These are phyloP conservation scores for Aegithalos caudatus DNA, from an alignment of 2,113 vertebrate species.

Conservation along the genomic window DNA sequence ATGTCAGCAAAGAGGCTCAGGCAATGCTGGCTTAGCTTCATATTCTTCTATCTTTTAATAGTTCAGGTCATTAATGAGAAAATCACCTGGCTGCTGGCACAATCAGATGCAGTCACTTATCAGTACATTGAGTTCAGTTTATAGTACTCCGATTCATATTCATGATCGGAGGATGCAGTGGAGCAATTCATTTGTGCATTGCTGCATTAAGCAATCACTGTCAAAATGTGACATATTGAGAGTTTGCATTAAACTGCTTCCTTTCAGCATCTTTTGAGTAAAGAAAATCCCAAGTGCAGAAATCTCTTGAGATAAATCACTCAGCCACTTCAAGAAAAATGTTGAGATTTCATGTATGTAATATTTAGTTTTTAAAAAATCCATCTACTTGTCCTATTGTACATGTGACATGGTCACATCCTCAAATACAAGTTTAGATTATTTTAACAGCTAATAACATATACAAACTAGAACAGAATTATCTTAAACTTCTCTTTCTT, in stretches of 20 bases:
- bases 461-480: not conserved
- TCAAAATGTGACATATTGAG: slow-evolving; percentile 31
- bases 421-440: not conserved
- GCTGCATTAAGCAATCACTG: slow-evolving; percentile 47
- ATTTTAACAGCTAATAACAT: not conserved
- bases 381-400: not conserved
- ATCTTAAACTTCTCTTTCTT: not conserved
- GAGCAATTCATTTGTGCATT: slow-evolving; percentile 46
- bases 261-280: not conserved
- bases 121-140: slow-evolving; percentile 57
- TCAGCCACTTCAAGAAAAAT: not conserved
- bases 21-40: not conserved
- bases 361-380: not conserved
- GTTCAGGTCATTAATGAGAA: slow-evolving; percentile 45
- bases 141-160: slow-evolving; percentile 47
- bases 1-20: not conserved
- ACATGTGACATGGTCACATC: not conserved
- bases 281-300: not conserved
- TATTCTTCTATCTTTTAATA: slow-evolving; percentile 12
- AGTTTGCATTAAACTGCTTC: slow-evolving; percentile 6
- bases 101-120: slow-evolving; percentile 45
- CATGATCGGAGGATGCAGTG: slow-evolving; percentile 44
- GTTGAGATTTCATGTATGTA: not conserved
- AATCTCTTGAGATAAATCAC: slow-evolving; percentile 4
- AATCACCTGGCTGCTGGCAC: slow-evolving; percentile 32